Evolutionary conservation across 2,888 invertebrate genomes (phyloP).

Genomic region (Macaria liturata): DNA sequence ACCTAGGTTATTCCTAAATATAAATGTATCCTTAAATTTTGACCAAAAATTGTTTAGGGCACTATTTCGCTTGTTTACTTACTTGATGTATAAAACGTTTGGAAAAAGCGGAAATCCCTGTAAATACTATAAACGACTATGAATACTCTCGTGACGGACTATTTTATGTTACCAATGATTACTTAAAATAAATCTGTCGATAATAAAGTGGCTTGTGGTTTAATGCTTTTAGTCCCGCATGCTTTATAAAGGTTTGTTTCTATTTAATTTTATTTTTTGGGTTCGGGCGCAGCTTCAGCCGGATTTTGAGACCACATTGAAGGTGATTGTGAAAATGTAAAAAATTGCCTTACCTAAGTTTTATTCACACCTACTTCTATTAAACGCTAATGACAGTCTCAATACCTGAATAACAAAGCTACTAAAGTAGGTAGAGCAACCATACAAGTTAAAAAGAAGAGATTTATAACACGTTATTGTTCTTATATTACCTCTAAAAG

Average conservation of each 20-base stretch:
- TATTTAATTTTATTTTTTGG: slow-evolving; percentile 41
- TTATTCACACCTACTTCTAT: too few relatives aligned
- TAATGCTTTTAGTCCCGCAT: slow-evolving; percentile 80
- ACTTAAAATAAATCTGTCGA: slow-evolving; percentile 68
- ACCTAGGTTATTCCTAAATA: slow-evolving; percentile 6
- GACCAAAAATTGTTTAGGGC: slow-evolving; percentile 23
- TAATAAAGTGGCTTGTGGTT: slow-evolving; percentile 75
- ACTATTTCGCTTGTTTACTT: slow-evolving; percentile 1
- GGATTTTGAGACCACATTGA: slow-evolving; percentile 29
- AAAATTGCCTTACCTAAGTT: too few relatives aligned
- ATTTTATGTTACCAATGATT: slow-evolving; percentile 49
- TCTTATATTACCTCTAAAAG: too few relatives aligned
- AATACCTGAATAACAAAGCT: too few relatives aligned
- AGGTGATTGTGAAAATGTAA: neutral
- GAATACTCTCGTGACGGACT: slow-evolving; percentile 46
- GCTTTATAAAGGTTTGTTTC: slow-evolving; percentile 62
- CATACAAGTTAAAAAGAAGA: too few relatives aligned
- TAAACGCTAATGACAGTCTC: too few relatives aligned
- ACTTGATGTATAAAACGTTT: slow-evolving; percentile 24
- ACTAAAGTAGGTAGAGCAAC: too few relatives aligned
- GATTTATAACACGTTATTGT: too few relatives aligned
- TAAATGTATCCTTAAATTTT: slow-evolving; percentile 11
- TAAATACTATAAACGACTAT: slow-evolving; percentile 19
- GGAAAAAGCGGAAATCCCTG: slow-evolving; percentile 6
- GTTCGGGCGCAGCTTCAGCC: slow-evolving; percentile 63